Evolutionary conservation across 23 tunicate species (phyloP), one percentile per base, ranked within the genome.

Genomic region (Trididemnum miniatum): DNA sequence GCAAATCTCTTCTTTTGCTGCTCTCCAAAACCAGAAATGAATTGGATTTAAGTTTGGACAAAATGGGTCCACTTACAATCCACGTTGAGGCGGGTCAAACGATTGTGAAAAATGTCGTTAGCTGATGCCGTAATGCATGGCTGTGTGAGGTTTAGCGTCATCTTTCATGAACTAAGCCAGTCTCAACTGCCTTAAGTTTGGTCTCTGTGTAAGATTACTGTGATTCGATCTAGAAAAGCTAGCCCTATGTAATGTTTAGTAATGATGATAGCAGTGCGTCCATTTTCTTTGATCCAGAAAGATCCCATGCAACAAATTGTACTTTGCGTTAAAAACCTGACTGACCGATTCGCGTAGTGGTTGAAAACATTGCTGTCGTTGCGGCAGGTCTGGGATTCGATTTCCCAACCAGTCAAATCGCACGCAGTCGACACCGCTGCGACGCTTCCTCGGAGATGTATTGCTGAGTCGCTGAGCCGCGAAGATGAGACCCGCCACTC

Each of bases 141-240:
- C 75, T 67, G 75, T 67, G 38, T 67, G 75, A 32, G 38, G 75
- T 67, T 38, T 67, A 31, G 75, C 75, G 75, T 38, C 75, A 67
- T 67, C 75, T 22, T 67, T 37, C 75, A 67, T 67, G 75, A 67
- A 67, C 75, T 38, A 67, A 31, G 75, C 38, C 37, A 31, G 75
- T 33, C 75, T 67, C 75, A 67, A 67, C 38, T 67, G 37, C 4
- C 75, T 5, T 31, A 30, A 9, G 37, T 37, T 32, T 67, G 32
- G 75, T 67, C 32, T 67, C 75, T 67, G 37, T 30, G 75, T 67
- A 37, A 31, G 38, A 38, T 62, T 38, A 67, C 37, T 22, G n/a
- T 67, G 75, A 67, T 30, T 3, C 32, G 75, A 38, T 67, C 75
- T 30, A 67, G 75, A 67, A 67, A 30, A 33, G 75, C 75, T 4